These are phyloP conservation scores for Nothocercus nigrocapillus DNA, from an alignment of 2,113 vertebrate genomes.

Conservation along the genomic window DNA sequence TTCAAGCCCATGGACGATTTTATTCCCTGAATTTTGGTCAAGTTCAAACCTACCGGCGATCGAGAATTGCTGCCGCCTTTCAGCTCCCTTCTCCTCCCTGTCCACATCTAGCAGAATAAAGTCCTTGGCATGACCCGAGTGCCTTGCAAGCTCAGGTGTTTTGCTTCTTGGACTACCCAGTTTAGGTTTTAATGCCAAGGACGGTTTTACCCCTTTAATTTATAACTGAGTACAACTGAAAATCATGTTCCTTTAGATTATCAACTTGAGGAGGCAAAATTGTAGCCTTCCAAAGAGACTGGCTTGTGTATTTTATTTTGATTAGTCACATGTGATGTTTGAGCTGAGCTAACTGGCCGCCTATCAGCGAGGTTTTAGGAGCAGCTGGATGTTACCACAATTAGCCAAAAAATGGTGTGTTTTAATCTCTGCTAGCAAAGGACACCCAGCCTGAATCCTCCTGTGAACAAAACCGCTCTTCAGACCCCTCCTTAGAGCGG, in stretches of 20 bases:
- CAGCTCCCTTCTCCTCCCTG: neutral
- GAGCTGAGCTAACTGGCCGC: neutral
- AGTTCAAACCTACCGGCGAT: neutral
- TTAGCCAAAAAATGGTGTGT: slow-evolving; percentile 2
- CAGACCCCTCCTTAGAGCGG: slow-evolving; percentile 26
- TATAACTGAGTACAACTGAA: too few species aligned
- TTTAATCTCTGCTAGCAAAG: slow-evolving; percentile 40
- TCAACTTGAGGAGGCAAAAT: neutral
- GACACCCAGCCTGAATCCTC: slow-evolving; percentile 11
- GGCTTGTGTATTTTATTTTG: neutral
- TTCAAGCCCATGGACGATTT: neutral
- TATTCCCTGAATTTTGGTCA: neutral
- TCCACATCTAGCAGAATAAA: neutral
- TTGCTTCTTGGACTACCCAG: neutral
- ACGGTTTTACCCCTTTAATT: neutral
- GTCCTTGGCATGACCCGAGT: neutral
- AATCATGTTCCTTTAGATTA: neutral
- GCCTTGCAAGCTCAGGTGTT: neutral
- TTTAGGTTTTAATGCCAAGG: neutral
- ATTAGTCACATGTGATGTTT: neutral
- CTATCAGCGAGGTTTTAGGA: neutral
- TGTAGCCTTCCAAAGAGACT: neutral
- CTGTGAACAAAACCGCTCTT: slow-evolving; percentile 1
- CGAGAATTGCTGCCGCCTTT: neutral
- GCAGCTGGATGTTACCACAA: slow-evolving; percentile 44